These are phyloP conservation scores for Neotoma lepida DNA, from an alignment of 2,113 vertebrate genomes.

Conservation along the genomic window DNA sequence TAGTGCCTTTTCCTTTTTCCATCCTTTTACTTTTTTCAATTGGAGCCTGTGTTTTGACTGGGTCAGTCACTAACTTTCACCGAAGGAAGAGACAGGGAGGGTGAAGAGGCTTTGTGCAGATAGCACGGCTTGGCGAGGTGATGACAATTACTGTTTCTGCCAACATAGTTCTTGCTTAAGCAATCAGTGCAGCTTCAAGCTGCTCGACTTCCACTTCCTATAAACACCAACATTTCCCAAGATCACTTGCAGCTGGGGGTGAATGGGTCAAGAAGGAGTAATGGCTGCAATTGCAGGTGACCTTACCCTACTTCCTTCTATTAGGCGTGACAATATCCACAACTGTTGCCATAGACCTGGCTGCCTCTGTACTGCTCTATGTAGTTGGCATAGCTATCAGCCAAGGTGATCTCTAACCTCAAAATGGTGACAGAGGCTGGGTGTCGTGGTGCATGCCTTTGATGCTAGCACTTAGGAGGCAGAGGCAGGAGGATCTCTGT, in stretches of 20 bases:
- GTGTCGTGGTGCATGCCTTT: background rate
- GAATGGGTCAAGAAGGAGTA: background rate
- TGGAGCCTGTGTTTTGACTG: background rate
- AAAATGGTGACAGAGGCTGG: background rate
- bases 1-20: background rate
- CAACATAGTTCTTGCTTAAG: background rate
- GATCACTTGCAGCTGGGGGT: background rate
- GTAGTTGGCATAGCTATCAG: background rate
- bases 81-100: background rate
- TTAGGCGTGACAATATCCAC: background rate
- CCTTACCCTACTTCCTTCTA: background rate
- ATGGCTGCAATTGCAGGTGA: background rate
- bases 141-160: background rate
- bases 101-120: background rate
- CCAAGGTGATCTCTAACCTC: background rate
- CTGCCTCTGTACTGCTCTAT: background rate
- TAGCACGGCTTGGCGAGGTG: background rate
- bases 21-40: background rate
- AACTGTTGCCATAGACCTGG: background rate
- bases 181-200: background rate
- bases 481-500: background rate
- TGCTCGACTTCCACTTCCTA: background rate
- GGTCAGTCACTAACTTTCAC: conserved; percentile 16
- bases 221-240: background rate
- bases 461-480: background rate